phyloP scores from a whole-genome alignment of 2,888 invertebrate genomes.

The Ditula angustiorana region DNA sequence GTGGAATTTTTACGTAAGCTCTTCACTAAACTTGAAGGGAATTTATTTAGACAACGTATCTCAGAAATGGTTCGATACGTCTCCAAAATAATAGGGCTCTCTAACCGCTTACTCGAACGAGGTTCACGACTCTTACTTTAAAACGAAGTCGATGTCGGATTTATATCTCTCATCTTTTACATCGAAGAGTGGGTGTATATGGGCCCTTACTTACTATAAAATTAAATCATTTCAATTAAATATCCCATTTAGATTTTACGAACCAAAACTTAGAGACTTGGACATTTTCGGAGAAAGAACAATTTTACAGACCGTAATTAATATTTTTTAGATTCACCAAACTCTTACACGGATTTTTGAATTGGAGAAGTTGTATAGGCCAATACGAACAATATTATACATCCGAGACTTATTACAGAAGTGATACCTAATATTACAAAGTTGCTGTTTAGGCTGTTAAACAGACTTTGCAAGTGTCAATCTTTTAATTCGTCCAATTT shows the following conservation, averaged over 20 bases:
- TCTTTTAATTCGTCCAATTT: slow-evolving; percentile 8
- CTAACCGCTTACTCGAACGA: slow-evolving; percentile 29
- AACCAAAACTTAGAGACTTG: neutral
- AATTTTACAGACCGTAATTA: too few relatives aligned
- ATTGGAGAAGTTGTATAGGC: too few relatives aligned
- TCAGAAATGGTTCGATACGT: slow-evolving; percentile 61
- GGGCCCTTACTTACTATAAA: neutral
- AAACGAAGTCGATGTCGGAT: slow-evolving; percentile 21
- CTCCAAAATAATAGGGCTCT: slow-evolving; percentile 38
- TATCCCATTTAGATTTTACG: neutral
- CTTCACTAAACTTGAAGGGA: slow-evolving; percentile 65
- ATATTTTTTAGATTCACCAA: too few relatives aligned
- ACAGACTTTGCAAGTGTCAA: neutral
- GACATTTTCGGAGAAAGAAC: neutral
- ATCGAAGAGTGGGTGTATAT: neutral
- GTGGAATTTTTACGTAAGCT: slow-evolving; percentile 82
- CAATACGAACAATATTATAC: too few relatives aligned
- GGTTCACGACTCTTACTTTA: slow-evolving; percentile 17
- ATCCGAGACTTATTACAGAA: neutral
- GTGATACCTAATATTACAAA: neutral
- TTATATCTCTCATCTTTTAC: neutral
- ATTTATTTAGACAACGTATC: slow-evolving; percentile 72
- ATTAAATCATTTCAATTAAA: slow-evolving; percentile 1
- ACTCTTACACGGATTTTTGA: too few relatives aligned
- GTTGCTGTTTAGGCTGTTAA: neutral